phyloP scores from a whole-genome alignment of 2,888 invertebrate species.

The Lycocerus yunnanus region DNA sequence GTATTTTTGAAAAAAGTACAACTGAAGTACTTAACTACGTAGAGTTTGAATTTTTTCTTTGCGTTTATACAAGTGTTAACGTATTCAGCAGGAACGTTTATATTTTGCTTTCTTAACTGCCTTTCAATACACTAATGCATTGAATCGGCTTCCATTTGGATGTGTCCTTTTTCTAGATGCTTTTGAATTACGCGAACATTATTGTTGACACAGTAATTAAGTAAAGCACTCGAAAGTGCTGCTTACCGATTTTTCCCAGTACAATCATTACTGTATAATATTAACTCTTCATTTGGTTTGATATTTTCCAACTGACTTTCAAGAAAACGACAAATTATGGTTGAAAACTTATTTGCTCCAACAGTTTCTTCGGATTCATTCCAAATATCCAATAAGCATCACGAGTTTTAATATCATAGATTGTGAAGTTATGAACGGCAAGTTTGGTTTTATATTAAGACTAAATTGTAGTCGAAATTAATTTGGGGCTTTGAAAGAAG shows the following conservation, averaged over 20 bases:
- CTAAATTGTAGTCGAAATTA: no score
- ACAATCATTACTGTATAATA: slow-evolving; percentile 1
- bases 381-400: slow-evolving; percentile 15
- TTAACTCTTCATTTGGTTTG: slow-evolving; percentile 2
- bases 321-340: background rate
- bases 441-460: slow-evolving; percentile 29
- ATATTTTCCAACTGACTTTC: background rate
- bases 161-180: background rate
- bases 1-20: background rate
- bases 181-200: slow-evolving; percentile 4
- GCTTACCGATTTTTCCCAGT: background rate
- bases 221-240: background rate
- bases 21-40: background rate
- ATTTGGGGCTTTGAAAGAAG: no score
- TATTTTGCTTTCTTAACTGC: background rate
- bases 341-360: background rate
- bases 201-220: background rate
- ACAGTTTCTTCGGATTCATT: background rate
- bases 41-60: background rate
- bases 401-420: slow-evolving; percentile 28
- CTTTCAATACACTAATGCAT: slow-evolving; percentile 3
- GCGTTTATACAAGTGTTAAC: background rate
- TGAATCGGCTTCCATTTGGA: background rate
- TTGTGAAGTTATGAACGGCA: slow-evolving; percentile 35
- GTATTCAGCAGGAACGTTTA: background rate